Conservation (phyloP, 2,888 invertebrate species). For the Cephus rjabovi region DNA sequence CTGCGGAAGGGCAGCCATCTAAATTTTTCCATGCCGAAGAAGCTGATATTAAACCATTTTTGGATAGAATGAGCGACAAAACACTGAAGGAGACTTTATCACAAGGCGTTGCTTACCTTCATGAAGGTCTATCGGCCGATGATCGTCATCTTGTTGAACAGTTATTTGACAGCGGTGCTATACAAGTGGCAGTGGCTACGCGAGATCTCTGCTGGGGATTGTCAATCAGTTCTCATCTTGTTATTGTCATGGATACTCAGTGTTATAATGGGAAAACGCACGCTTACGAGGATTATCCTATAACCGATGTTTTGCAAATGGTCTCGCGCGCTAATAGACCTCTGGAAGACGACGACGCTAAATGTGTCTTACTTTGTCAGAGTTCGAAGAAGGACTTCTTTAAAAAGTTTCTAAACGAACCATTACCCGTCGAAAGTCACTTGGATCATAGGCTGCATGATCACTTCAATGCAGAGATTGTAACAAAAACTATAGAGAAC, state of each 20-base stretch:
- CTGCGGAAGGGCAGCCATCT: constrained; percentile 87
- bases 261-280: constrained; percentile 75
- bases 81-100: constrained; percentile 91
- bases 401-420: constrained; percentile 97
- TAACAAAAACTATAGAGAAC: constrained; percentile 99
- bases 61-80: constrained; percentile 90
- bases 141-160: constrained; percentile 94
- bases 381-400: constrained; percentile 98
- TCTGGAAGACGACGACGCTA: constrained; percentile 89
- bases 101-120: constrained; percentile 97
- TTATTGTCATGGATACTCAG: constrained; percentile 97
- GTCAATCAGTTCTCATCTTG: constrained; percentile 91
- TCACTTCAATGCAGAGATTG: constrained; percentile 99
- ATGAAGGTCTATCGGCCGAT: constrained; percentile 88
- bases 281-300: constrained; percentile 97
- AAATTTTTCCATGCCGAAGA: constrained; percentile 91
- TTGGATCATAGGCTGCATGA: constrained; percentile 98
- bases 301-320: constrained; percentile 98
- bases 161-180: constrained; percentile 92
- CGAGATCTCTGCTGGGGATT: constrained; percentile 94
- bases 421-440: constrained; percentile 97
- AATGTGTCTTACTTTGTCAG: constrained; percentile 97
- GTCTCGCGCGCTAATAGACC: constrained; percentile 96
- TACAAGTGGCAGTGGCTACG: constrained; percentile 93
- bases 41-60: constrained; percentile 88